Evolutionary conservation across 2,888 invertebrate species (phyloP), one percentile per base, ranked within the genome.

Genomic region (Synanthedon vespiformis): DNA sequence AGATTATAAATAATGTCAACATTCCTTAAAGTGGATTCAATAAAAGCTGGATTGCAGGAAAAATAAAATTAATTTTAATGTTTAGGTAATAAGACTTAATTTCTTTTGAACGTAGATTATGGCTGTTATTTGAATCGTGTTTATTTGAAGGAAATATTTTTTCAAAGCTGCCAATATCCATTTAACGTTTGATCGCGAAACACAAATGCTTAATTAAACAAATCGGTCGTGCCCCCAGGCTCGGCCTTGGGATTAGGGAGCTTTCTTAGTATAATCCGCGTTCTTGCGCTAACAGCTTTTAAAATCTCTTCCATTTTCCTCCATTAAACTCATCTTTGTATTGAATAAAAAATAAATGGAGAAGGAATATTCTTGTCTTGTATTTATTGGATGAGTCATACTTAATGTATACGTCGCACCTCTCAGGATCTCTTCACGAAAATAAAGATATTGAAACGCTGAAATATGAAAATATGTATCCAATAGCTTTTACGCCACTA

Each of bases 201-300:
- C 44, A 13, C 44, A 44, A 44, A 44, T n/a, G 14, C 44, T 66
- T 72, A 68, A 71, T 74, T 71, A 72, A 70, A 70, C 65, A 65
- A 62, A 67, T 58, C 52, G 56, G 52, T 52, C 74, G 70, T 72
- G 73, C 63, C 61, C 60, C 58, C 57, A 63, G 61, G 58, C 57
- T 56, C 56, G 55, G 52, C 53, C 54, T 53, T 56, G 52, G 67
- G 68, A 69, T 68, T 71, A 70, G 54, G 59, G 57, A 61, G 61
- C 62, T 61, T 52, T 55, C 58, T 61, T 56, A 56, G 58, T 48
- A 48, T 57, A 57, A 58, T 57, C 57, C 56, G 53, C 53, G 61
- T 61, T 64, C 64, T 61, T 62, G 49, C 58, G 57, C 59, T 68
- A 67, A 64, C 56, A 63, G 68, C 60, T 63, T 70, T 70, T 62